These are phyloP conservation scores for Coelogynopora nodosa DNA, from an alignment of 2,888 invertebrate species.

Conservation along the genomic window DNA sequence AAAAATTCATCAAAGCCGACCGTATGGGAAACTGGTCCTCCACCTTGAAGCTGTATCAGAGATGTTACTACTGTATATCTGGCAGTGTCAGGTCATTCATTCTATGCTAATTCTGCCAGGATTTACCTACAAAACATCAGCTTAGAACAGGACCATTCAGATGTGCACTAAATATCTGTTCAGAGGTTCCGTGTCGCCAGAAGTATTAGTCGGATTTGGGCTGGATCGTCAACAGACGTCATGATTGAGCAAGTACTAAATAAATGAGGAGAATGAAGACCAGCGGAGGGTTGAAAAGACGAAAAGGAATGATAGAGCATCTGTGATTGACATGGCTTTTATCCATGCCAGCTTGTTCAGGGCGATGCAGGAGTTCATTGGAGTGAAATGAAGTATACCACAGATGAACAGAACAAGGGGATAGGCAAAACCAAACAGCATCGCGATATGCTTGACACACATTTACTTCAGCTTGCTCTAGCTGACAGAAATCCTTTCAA, in stretches of 20 bases:
- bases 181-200: background rate
- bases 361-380: background rate
- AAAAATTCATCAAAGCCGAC: background rate
- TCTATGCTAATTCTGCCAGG: conserved; percentile 48
- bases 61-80: conserved; percentile 51
- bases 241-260: background rate
- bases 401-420: no score
- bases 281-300: background rate
- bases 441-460: background rate
- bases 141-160: conserved; percentile 40
- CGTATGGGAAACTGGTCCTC: conserved; percentile 50
- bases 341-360: no score
- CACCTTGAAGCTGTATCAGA: conserved; percentile 47
- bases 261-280: background rate
- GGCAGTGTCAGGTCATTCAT: conserved; percentile 55
- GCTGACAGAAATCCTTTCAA: conserved; percentile 22
- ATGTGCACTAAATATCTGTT: background rate
- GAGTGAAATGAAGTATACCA: background rate
- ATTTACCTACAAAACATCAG: conserved; percentile 44
- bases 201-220: background rate
- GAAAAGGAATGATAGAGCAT: background rate
- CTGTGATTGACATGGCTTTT: background rate
- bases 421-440: no score
- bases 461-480: background rate
- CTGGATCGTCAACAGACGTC: background rate